Base-by-base conservation (phyloP, 2,888 invertebrate genomes). In the Phragmatobia fuliginosa region DNA sequence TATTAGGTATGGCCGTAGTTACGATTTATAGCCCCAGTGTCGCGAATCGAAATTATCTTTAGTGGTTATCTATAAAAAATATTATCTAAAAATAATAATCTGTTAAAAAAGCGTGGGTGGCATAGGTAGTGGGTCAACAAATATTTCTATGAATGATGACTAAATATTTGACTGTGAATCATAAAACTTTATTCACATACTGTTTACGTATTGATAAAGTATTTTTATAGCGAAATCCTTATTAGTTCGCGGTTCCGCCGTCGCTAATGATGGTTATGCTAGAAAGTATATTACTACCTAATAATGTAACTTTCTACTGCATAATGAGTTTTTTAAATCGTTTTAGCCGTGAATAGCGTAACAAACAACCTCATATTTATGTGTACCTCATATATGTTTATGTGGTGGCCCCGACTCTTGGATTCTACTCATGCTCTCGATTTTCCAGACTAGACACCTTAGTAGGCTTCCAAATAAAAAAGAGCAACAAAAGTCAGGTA, bases 131-230 rank as follows among this genome's bases (percentile, higher is more conserved):
- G n/a, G 41, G 33, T 59, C 38, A 60, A 68, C 66, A 80, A 77
- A 76, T 63, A 75, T 61, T 81, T 76, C 81, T 56, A 14, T 64
- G 75, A 81, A 81, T 62, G 33, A 62, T 79, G 81, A 81, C 65
- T 76, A 70, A 73, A 71, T 64, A 70, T 69, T 66, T 65, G 69
- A 32, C 31, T 38, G 56, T 62, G 63, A 74, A 74, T 52, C 65
- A n/a, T n/a, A 62, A 45, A 68, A 78, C 72, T 74, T 73, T 49
- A 81, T 75, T 76, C 67, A 66, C 67, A 62, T 18, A n/a, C n/a
- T n/a, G 36, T 56, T 33, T 36, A 64, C 28, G 32, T 33, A n/a
- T 63, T 32, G 32, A 18, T 62, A 8, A 32, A 32, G 45, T 14
- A 21, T 18, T 31, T 21, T 31, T 45, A 32, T 32, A 14, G 25